Conservation (phyloP, 2,888 invertebrate genomes). For the Catonia carolina region DNA sequence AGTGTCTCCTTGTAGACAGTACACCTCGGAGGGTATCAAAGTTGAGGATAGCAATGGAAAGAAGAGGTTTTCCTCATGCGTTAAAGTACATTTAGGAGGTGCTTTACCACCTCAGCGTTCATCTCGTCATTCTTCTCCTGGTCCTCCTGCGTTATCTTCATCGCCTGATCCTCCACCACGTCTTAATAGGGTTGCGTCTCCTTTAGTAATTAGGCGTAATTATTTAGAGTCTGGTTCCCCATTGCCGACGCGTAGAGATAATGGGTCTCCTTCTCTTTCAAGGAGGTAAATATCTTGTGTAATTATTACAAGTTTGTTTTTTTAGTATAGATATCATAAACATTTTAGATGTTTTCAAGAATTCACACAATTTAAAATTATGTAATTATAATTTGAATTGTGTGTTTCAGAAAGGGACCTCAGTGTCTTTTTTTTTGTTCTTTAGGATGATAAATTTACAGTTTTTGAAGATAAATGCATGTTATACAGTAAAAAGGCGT, state of each 20-base stretch:
- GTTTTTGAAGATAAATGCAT: too few species aligned
- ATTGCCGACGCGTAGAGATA: constrained; percentile 29
- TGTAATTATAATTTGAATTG: too few species aligned
- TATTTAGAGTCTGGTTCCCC: constrained; percentile 27
- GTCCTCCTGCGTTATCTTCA: constrained; percentile 30
- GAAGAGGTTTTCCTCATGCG: constrained; percentile 21
- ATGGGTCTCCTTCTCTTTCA: constrained; percentile 42
- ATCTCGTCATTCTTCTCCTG: constrained; percentile 25
- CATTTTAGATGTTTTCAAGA: too few species aligned
- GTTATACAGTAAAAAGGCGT: too few species aligned
- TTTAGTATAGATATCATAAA: too few species aligned
- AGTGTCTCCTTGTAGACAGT: constrained; percentile 34
- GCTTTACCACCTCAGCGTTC: constrained; percentile 13
- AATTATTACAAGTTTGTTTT: too few species aligned
- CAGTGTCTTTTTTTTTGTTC: too few species aligned
- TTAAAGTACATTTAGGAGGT: constrained; percentile 27
- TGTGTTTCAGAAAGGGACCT: too few species aligned
- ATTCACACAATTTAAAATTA: too few species aligned
- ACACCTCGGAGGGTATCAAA: constrained; percentile 24
- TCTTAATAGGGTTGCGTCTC: constrained; percentile 32
- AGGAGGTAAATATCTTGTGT: constrained; percentile 39
- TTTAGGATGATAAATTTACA: too few species aligned
- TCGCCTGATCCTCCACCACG: constrained; percentile 35
- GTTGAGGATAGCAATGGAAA: constrained; percentile 24
- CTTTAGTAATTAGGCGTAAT: constrained; percentile 27